Evolutionary conservation across 2,797 vertebrate genomes (phyloP), one percentile per base, ranked within the genome.

Genomic region (Aldrovandia affinis): DNA sequence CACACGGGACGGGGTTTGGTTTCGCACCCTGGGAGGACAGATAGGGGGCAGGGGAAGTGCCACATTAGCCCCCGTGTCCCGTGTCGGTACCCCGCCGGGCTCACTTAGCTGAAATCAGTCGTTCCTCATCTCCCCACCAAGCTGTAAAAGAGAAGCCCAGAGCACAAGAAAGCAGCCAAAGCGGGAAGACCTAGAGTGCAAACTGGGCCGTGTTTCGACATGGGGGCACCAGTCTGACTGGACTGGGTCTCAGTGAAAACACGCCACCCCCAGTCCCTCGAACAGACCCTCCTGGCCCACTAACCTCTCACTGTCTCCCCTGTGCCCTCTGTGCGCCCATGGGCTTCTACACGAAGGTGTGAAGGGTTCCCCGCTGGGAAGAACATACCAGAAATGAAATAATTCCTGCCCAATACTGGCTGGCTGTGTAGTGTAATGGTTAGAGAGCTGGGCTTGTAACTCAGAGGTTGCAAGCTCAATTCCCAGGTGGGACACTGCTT

Each of bases 11-110:
- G 15, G 59, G 78, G 54, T 57, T 59, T 2, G 7, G 68, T 82
- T 78, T 81, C 81, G 54, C 63, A 65, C 81, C 52, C 80, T 55
- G 10, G 39, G 80, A 73, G 25, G 44, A 25, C n/a, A 55, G 36
- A 65, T 61, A 30, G 78, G 52, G 82, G 42, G 44, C 68, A 65
- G 22, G 78, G 83, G 82, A 86, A 75, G 59, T 83, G 61, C 28
- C 77, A 78, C 54, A 70, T 88, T 85, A 80, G 28, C 55, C 61
- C 55, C 36, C 42, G 78, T 65, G 78, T 79, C 42, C 20, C 20
- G 36, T 54, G 77, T 54, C 61, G 57, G 63, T 70, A 61, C 25
- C 78, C 75, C 54, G 55, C 82, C 30, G 82, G 7, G 5, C 52
- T 73, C 30, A 8, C 22, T 82, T 36, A 73, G 81, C 70, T 15